These are phyloP conservation scores for Pogonocichla stellata DNA, from an alignment of 2,113 vertebrate genomes.

Conservation along the genomic window DNA sequence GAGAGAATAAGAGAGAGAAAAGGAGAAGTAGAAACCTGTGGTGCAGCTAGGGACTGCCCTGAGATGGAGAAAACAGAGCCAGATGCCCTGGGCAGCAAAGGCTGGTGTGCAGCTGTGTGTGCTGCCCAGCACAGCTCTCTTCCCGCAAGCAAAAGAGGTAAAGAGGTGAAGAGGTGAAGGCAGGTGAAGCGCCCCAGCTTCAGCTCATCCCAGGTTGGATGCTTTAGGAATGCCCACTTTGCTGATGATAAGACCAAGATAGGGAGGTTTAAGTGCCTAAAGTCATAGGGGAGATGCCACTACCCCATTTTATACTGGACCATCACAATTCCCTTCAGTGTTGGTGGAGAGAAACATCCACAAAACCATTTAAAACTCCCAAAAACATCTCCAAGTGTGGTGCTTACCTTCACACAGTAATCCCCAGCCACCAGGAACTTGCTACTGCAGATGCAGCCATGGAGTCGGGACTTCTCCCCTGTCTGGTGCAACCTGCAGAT, in stretches of 20 bases:
- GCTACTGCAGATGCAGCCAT: slow-evolving; percentile 81
- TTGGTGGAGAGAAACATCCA: neutral
- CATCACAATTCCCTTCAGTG: neutral
- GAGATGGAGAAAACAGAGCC: accelerated
- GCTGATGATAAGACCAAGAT: neutral
- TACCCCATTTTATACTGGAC: neutral
- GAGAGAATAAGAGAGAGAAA: neutral
- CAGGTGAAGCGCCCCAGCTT: neutral
- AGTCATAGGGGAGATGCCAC: neutral
- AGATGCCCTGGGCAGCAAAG: neutral
- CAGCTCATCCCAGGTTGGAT: neutral
- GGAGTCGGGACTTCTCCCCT: slow-evolving; percentile 75
- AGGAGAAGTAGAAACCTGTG: neutral
- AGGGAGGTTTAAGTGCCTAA: neutral
- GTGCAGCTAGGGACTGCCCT: neutral
- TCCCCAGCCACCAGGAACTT: slow-evolving; percentile 84
- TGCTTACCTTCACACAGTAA: slow-evolving; percentile 84
- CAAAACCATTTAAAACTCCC: neutral
- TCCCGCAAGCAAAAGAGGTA: neutral
- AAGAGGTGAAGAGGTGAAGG: neutral
- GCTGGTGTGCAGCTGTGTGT: accelerated
- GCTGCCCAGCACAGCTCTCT: accelerated
- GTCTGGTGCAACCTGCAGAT: slow-evolving; percentile 83
- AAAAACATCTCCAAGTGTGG: neutral
- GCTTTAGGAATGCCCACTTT: neutral